Percentiles rank a stretch among this genome's conserved stretches.
Conservation (phyloP, 2,113 vertebrate genomes). For the Prunella himalayana region DNA sequence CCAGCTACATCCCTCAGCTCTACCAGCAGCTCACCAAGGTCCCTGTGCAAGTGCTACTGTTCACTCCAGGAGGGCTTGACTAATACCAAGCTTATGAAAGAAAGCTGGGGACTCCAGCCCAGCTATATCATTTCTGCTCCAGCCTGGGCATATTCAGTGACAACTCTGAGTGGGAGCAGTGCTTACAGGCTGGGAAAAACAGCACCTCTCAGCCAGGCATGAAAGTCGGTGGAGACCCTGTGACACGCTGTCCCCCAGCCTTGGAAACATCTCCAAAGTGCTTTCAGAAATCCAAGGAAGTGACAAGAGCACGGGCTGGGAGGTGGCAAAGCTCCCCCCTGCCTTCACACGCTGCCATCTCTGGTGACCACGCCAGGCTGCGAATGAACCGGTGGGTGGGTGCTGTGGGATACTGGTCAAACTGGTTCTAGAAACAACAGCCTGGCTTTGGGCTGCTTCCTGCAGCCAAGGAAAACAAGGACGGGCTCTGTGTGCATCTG, state of each 20-base stretch:
- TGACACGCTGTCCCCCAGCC: not conserved
- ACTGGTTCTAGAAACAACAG: not conserved
- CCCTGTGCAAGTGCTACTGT: not conserved
- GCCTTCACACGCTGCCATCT: not conserved
- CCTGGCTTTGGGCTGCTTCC: not conserved
- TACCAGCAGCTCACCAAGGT: not conserved
- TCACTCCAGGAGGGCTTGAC: not conserved
- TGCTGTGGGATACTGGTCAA: not conserved
- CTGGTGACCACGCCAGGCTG: rapidly evolving
- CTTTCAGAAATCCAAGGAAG: not conserved
- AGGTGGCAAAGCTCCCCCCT: not conserved
- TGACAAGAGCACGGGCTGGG: rapidly evolving
- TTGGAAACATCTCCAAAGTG: not conserved
- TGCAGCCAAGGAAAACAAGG: not conserved
- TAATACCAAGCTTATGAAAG: not conserved
- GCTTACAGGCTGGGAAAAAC: not conserved
- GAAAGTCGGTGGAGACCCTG: rapidly evolving
- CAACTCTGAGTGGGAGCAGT: rapidly evolving
- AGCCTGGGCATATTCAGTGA: rapidly evolving
- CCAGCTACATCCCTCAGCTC: not conserved
- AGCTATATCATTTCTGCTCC: not conserved
- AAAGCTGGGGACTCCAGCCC: not conserved
- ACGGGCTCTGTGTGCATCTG: not conserved
- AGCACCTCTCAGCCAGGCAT: not conserved
- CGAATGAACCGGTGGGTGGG: rapidly evolving